phyloP scores from a whole-genome alignment of 2,113 vertebrate species.

The Natator depressus region DNA sequence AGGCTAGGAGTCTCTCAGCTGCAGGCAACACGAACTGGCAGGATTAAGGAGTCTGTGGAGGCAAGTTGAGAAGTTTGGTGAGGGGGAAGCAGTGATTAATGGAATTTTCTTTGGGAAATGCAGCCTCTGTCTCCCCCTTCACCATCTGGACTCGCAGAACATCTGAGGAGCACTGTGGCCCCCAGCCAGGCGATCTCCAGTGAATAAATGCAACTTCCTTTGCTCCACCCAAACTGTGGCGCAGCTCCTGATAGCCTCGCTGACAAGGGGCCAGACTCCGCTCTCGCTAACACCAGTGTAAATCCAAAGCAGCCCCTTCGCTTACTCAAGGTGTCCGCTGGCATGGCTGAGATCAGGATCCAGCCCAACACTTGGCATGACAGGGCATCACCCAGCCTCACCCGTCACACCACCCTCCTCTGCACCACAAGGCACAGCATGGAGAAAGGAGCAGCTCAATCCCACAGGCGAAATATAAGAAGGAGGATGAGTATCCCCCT shows the following conservation, averaged over 20 bases:
- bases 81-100: neutral
- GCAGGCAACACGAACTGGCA: neutral
- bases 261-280: neutral
- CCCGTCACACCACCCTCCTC: no score
- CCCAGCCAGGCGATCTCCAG: neutral
- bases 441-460: neutral
- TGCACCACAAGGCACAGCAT: no score
- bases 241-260: neutral
- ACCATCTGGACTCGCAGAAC: neutral
- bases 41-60: neutral
- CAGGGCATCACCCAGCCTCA: neutral
- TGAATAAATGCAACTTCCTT: neutral
- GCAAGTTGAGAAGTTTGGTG: neutral
- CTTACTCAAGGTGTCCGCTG: neutral
- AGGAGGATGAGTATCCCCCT: neutral
- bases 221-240: neutral
- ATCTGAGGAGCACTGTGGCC: fast-evolving
- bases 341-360: neutral
- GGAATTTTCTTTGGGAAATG: neutral
- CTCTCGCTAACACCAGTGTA: neutral
- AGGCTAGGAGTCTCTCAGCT: neutral
- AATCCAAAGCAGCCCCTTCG: neutral
- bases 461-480: neutral
- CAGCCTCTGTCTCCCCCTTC: neutral
- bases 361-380: neutral